A percentile compares a stretch with the other conserved stretches of the same genome.
phyloP scores from a whole-genome alignment of 2,888 invertebrate species.

The Drosophila mulleri region DNA sequence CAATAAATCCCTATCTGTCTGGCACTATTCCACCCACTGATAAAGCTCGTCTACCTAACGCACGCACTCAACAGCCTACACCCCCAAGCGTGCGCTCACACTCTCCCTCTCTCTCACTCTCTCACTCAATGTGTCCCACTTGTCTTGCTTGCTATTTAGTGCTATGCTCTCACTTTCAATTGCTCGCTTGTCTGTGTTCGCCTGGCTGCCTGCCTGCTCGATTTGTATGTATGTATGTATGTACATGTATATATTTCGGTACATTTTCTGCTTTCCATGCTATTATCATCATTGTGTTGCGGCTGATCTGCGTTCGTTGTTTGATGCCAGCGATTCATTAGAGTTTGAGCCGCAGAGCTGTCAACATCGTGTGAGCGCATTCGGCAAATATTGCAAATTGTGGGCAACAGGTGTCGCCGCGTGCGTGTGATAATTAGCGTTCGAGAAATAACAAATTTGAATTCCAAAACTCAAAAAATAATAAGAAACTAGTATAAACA shows the following conservation, averaged over 20 bases:
- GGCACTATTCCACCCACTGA: constrained; percentile 44
- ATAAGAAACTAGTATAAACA: background rate
- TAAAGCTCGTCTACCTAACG: constrained; percentile 49
- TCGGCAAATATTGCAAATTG: constrained; percentile 25
- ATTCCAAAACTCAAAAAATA: constrained; percentile 24
- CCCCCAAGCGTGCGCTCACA: constrained; percentile 30
- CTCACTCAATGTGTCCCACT: background rate
- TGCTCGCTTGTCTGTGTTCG: constrained; percentile 20
- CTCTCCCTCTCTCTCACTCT: constrained; percentile 7
- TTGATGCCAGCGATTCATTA: constrained; percentile 57
- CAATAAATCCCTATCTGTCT: constrained; percentile 8
- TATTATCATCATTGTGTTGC: constrained; percentile 53
- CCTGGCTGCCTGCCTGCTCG: constrained; percentile 6
- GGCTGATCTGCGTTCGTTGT: constrained; percentile 49
- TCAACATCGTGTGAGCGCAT: constrained; percentile 54
- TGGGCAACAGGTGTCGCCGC: constrained; percentile 49
- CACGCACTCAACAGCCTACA: constrained; percentile 45
- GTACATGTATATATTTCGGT: constrained; percentile 46
- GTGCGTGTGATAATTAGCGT: constrained; percentile 65
- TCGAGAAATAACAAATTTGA: constrained; percentile 37
- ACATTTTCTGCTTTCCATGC: constrained; percentile 57
- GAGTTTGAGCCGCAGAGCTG: constrained; percentile 64
- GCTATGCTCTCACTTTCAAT: constrained; percentile 72
- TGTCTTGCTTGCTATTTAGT: constrained; percentile 3
- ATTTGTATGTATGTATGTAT: too few relatives aligned